Evolutionary conservation across 2,113 vertebrate species (phyloP), one percentile per base, ranked within the genome.

Genomic region (Coregonus clupeaformis): DNA sequence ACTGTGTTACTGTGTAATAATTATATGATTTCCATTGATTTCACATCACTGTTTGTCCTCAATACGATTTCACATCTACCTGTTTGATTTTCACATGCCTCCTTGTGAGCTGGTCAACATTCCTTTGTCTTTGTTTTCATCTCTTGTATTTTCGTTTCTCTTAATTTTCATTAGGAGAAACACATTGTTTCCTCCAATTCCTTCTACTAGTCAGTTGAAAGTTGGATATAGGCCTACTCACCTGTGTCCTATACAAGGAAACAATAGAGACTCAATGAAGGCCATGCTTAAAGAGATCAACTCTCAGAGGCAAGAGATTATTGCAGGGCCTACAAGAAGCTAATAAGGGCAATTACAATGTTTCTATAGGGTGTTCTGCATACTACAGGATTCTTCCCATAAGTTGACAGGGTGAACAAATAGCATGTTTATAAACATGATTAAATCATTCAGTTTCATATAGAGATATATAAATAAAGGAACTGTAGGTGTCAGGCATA

Each of bases 401-500:
- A 36, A 36, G 7, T 36, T 2, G 3, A 12, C 36, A 27, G 12
- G 14, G 64, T 30, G 2, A 20, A 16, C 55, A 13, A 59, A 73
- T 42, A 22, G 25, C 1, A 32, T 84, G 52, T 83, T 78, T 79
- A 80, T 76, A 74, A 79, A 77, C 62, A 60, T 45, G 4, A 29
- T 78, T 62, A 78, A 63, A 52, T 73, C 73, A 71, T 75, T 29
- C 25, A 12, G 6, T 64, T 76, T 77, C 6, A 18, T 24, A 47
- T 29, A 45, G 30, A 76, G 24, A 24, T 60, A 22, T 12, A 5
- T 81, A 20, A 69, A 55, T 81, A 69, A 68, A 72, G 63, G 70
- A 69, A 80, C 67, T 22, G 55, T 85, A 84, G 63, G 82, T 84
- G 76, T 68, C 69, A 75, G 42, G 63, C 20, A 55, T 49, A 60